phyloP scores from a whole-genome alignment of 2,113 vertebrate genomes.

The Grammomys surdaster region DNA sequence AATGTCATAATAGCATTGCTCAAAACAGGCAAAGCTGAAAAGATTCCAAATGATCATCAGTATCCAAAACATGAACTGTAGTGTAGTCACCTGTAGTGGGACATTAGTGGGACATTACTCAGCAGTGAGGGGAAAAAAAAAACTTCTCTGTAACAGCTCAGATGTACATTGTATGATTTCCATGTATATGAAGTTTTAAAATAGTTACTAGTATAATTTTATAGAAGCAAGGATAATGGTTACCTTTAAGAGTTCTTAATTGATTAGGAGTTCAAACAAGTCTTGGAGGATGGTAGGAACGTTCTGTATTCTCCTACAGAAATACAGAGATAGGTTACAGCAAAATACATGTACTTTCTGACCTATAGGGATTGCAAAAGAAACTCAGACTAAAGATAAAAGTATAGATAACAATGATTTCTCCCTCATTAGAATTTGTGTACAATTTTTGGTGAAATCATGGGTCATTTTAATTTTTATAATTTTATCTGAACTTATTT shows the following conservation, averaged over 20 bases:
- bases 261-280: neutral
- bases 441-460: neutral
- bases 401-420: neutral
- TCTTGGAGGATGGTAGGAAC: neutral
- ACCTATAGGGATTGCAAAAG: neutral
- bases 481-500: neutral
- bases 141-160: neutral
- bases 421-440: neutral
- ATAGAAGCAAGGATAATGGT: neutral
- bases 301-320: neutral
- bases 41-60: neutral
- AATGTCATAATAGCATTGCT: neutral
- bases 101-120: neutral
- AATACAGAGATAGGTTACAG: neutral
- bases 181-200: neutral
- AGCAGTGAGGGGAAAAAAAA: neutral
- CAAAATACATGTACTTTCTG: neutral
- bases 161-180: neutral
- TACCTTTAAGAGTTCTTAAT: neutral
- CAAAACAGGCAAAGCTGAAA: slow-evolving; percentile 33
- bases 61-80: neutral
- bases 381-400: neutral
- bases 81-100: neutral
- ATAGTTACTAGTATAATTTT: neutral
- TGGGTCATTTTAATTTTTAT: slow-evolving; percentile 10